A percentile compares a stretch with the other conserved stretches of the same genome.
phyloP scores from a whole-genome alignment of 1,140 invertebrate genomes.

The Neodiprion pinetum region DNA sequence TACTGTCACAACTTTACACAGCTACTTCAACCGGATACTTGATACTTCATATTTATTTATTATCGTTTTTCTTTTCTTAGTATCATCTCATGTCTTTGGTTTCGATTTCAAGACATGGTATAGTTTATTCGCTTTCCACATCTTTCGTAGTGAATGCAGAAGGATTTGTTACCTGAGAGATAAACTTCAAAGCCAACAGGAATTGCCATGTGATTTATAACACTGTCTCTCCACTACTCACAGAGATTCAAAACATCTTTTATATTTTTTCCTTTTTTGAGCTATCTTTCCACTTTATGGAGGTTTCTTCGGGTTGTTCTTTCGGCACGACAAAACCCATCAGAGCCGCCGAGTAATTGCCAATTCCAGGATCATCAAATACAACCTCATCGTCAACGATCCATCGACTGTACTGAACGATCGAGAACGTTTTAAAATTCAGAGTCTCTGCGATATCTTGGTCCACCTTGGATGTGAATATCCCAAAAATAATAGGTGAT shows the following conservation, averaged over 20 bases:
- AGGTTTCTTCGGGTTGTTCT: constrained; percentile 15
- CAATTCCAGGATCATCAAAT: constrained; percentile 65
- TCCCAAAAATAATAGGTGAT: constrained; percentile 60
- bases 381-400: constrained; percentile 61
- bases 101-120: too few relatives aligned
- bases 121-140: too few relatives aligned
- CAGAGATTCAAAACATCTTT: not conserved
- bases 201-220: not conserved
- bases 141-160: too few relatives aligned
- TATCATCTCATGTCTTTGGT: too few relatives aligned
- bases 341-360: constrained; percentile 68
- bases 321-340: constrained; percentile 52
- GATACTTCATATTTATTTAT: too few relatives aligned
- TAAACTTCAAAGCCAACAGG: too few relatives aligned
- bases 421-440: constrained; percentile 60
- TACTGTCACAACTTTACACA: too few relatives aligned
- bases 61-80: too few relatives aligned
- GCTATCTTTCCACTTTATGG: not conserved
- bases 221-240: not conserved
- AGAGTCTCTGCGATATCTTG: constrained; percentile 60
- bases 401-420: constrained; percentile 66
- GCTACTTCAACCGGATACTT: too few relatives aligned
- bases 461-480: constrained; percentile 60
- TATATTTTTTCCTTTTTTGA: not conserved
- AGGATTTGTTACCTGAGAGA: too few relatives aligned